These are phyloP conservation scores for Pionites leucogaster DNA, from an alignment of 2,113 vertebrate species.

Conservation along the genomic window DNA sequence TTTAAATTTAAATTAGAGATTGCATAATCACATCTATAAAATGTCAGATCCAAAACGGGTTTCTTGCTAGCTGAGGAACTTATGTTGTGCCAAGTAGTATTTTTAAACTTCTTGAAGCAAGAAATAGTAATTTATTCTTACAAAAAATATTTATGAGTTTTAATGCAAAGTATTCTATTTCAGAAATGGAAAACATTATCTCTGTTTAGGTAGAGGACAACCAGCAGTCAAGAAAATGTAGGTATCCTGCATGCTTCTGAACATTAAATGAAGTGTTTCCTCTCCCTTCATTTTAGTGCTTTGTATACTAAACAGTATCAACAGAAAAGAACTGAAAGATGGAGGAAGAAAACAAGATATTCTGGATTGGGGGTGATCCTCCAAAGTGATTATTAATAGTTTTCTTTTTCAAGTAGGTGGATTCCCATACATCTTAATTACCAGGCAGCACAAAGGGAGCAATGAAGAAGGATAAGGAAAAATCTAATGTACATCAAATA, in stretches of 20 bases:
- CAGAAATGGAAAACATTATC: not conserved
- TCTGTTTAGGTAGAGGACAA: not conserved
- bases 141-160: not conserved
- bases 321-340: not conserved
- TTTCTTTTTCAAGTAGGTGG: not conserved
- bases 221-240: not conserved
- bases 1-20: not conserved
- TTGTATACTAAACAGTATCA: not conserved
- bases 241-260: not conserved
- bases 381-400: not conserved
- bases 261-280: not conserved
- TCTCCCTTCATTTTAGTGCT: not conserved
- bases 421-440: not conserved
- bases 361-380: not conserved
- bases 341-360: not conserved
- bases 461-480: not conserved
- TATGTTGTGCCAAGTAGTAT: not conserved
- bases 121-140: not conserved
- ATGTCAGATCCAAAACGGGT: not conserved
- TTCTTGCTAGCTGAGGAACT: not conserved
- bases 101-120: not conserved
- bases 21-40: slow-evolving; percentile 9
- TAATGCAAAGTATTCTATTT: not conserved
- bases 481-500: not conserved
- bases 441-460: not conserved